Percentiles rank a stretch among this genome's conserved stretches.
phyloP scores from a whole-genome alignment of 2,113 vertebrate genomes.

The Stomatorhinus ivindoensis region DNA sequence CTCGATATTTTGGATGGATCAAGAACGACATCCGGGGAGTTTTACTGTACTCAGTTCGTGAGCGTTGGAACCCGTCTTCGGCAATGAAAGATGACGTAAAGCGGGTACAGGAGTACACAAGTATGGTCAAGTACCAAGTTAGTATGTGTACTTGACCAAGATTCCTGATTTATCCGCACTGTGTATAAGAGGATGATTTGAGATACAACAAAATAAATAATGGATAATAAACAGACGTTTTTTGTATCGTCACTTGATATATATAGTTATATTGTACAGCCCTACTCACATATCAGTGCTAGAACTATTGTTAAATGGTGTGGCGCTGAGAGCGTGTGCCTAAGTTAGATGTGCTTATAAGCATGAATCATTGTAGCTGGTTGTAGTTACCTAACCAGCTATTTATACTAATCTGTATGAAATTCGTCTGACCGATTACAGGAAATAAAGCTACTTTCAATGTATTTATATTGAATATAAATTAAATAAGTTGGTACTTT shows the following conservation, averaged over 20 bases:
- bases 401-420: neutral
- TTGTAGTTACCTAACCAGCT: neutral
- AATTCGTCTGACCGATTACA: neutral
- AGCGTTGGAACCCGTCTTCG: neutral
- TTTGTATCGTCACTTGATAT: neutral
- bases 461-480: neutral
- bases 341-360: neutral
- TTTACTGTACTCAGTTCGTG: neutral
- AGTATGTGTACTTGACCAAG: neutral
- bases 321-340: neutral
- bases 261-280: neutral
- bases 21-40: neutral
- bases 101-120: neutral
- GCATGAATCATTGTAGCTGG: neutral
- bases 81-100: neutral
- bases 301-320: neutral
- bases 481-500: neutral
- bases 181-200: neutral
- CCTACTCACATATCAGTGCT: neutral
- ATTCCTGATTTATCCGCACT: neutral
- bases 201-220: neutral
- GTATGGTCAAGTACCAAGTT: neutral
- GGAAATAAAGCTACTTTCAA: neutral
- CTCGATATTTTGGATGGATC: no score
- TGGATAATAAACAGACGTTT: neutral